Conservation (phyloP, 2,797 vertebrate genomes). For the Hafferia zeledoni region DNA sequence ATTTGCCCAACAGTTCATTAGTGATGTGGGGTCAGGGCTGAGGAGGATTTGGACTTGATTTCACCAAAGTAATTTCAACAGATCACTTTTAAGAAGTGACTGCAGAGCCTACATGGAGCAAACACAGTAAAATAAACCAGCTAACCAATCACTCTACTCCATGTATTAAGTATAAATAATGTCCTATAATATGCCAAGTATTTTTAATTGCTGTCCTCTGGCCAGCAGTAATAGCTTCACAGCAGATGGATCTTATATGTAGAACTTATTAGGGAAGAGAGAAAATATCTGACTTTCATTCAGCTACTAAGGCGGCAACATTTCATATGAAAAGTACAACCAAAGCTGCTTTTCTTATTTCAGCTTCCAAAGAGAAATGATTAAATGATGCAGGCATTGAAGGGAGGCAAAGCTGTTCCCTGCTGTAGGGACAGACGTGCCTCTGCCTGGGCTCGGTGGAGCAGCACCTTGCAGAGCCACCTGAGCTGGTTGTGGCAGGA, state of each 20-base stretch:
- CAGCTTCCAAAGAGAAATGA: not conserved
- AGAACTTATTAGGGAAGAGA: not conserved
- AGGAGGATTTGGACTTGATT: not conserved
- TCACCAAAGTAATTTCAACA: not conserved
- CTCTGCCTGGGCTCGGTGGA: rapidly evolving
- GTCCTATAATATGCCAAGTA: not conserved
- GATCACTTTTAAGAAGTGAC: not conserved
- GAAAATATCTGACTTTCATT: not conserved
- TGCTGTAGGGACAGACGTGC: not conserved
- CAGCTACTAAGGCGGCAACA: not conserved
- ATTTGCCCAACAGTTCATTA: not conserved
- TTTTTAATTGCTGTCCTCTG: not conserved
- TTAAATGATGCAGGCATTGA: not conserved
- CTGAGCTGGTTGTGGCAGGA: not conserved
- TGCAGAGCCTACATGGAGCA: not conserved
- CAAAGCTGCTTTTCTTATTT: not conserved
- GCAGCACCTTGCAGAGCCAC: not conserved
- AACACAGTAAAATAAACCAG: not conserved
- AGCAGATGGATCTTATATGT: not conserved
- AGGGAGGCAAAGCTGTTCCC: not conserved
- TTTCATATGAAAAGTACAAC: not conserved
- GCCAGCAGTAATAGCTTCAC: not conserved
- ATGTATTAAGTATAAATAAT: not conserved
- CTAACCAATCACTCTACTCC: not conserved
- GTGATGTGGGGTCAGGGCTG: not conserved